phyloP scores from a whole-genome alignment of 2,797 vertebrate species.

The Notolabrus celidotus region DNA sequence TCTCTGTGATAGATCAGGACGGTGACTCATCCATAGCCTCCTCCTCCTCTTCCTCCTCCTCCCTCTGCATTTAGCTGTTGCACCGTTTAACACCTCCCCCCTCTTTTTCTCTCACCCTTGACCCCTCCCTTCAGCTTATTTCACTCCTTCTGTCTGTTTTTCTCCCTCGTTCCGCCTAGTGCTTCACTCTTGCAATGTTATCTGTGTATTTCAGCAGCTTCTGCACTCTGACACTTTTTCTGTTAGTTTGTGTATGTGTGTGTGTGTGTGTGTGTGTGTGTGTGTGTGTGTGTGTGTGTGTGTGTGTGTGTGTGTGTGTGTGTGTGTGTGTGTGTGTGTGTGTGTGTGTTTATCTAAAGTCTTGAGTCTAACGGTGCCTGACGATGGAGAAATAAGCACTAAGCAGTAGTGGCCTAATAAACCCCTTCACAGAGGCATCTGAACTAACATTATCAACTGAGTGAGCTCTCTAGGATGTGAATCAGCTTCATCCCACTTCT shows the following conservation, averaged over 20 bases:
- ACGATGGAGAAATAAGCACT: constrained; percentile 37
- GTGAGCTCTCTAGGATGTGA: constrained; percentile 7
- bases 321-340: constrained; percentile 18
- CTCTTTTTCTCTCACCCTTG: constrained; percentile 9
- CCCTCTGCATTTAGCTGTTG: constrained; percentile 26
- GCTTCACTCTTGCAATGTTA: constrained; percentile 31
- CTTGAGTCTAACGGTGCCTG: constrained; percentile 41
- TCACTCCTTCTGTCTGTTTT: constrained; percentile 19
- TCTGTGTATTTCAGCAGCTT: constrained; percentile 58
- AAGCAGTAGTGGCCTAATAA: constrained; percentile 48
- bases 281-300: constrained; percentile 25
- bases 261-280: constrained; percentile 18
- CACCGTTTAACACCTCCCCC: constrained; percentile 53
- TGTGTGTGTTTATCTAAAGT: constrained; percentile 6
- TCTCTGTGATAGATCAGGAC: constrained; percentile 71
- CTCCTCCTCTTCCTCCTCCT: constrained; percentile 37
- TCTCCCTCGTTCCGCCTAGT: constrained; percentile 7
- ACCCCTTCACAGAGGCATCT: constrained; percentile 39
- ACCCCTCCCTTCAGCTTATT: constrained; percentile 32
- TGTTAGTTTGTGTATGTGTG: constrained; percentile 35
- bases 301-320: constrained; percentile 12
- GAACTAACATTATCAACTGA: constrained; percentile 35
- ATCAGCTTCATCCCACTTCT: constrained; percentile 27
- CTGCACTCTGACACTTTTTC: constrained; percentile 58
- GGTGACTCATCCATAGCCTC: constrained; percentile 82